Evolutionary conservation across 2,888 invertebrate genomes (phyloP).

Genomic region (Himalopsyche anomala): DNA sequence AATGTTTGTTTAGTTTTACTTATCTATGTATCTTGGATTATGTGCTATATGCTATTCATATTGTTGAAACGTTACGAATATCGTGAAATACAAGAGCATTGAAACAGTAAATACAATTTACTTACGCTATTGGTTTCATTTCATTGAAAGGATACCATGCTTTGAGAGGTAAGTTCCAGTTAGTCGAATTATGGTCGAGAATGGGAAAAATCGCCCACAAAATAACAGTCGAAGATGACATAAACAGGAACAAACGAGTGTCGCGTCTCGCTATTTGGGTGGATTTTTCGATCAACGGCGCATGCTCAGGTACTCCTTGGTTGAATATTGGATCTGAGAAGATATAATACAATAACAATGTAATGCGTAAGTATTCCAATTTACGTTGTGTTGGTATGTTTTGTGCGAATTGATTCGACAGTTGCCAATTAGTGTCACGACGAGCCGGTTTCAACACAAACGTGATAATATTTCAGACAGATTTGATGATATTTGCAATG

Average conservation of each 20-base stretch:
- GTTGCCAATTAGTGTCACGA: too few relatives aligned
- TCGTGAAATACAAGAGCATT: neutral
- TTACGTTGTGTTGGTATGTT: too few relatives aligned
- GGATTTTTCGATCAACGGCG: constrained; percentile 65
- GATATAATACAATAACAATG: neutral
- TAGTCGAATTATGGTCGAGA: constrained; percentile 66
- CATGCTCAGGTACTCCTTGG: constrained; percentile 63
- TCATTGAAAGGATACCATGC: constrained; percentile 69
- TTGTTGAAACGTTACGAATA: too few relatives aligned
- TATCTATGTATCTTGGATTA: too few relatives aligned
- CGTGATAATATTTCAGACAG: too few relatives aligned
- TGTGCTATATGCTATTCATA: too few relatives aligned
- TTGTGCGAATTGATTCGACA: too few relatives aligned
- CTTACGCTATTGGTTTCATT: constrained; percentile 65
- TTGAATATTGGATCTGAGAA: constrained; percentile 56
- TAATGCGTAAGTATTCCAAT: neutral
- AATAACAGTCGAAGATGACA: constrained; percentile 67
- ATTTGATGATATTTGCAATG: too few relatives aligned
- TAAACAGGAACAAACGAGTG: constrained; percentile 67
- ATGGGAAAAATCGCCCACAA: constrained; percentile 69
- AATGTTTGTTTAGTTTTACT: too few relatives aligned
- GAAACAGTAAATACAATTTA: neutral
- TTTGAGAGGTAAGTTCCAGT: constrained; percentile 67
- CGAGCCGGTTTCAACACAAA: too few relatives aligned
- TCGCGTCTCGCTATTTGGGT: constrained; percentile 66